These are phyloP conservation scores for Dipodomys stephensi DNA, from an alignment of 2,113 vertebrate genomes.

Conservation along the genomic window DNA sequence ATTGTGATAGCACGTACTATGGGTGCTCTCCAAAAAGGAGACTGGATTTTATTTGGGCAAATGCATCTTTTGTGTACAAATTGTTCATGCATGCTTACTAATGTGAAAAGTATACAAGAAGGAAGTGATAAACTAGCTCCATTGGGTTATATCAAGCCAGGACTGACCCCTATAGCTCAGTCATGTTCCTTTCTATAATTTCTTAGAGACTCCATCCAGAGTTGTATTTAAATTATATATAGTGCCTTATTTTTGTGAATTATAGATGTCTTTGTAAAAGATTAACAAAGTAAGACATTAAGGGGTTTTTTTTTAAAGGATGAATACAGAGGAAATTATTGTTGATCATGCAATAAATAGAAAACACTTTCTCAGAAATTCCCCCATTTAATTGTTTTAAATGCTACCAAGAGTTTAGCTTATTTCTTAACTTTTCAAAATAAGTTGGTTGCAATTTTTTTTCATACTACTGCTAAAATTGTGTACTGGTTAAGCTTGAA, in stretches of 20 bases:
- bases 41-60: neutral
- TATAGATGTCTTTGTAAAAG: neutral
- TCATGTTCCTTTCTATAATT: neutral
- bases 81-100: fast-evolving
- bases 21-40: neutral
- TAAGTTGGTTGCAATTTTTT: neutral
- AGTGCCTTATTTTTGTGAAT: neutral
- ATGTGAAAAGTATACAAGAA: neutral
- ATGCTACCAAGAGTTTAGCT: neutral
- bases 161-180: neutral
- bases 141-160: too few relatives aligned
- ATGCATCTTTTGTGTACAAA: neutral
- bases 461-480: neutral
- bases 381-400: neutral
- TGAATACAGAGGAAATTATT: too few relatives aligned
- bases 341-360: too few relatives aligned
- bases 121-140: too few relatives aligned
- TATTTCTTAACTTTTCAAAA: neutral
- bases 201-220: neutral
- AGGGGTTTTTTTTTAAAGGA: too few relatives aligned
- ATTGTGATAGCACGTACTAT: too few relatives aligned
- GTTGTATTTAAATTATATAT: neutral
- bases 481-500: neutral
- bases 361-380: too few relatives aligned
- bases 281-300: neutral